Base-by-base conservation (phyloP, 2,797 vertebrate species). In the Scolopax bukidnonensis region DNA sequence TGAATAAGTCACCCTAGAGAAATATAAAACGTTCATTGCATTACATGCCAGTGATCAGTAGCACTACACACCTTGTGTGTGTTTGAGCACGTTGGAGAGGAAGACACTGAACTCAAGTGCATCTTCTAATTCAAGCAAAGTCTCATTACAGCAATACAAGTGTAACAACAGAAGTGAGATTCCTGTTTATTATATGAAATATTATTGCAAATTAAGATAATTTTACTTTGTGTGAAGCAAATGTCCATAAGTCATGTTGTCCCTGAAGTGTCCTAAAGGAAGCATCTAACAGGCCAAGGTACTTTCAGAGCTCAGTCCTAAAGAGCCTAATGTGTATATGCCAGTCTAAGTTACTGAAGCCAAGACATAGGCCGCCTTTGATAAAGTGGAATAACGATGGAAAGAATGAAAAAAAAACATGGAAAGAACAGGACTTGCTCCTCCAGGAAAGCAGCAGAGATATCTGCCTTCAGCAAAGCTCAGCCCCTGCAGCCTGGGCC, bases 131-230 rank as follows among this genome's bases (percentile, higher is more conserved):
- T 67, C 68, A 45, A 87, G 47, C 38, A 11, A 78, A 96, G 67
- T 89, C 75, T 10, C 71, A 59, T 43, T 75, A 74, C 28, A 41
- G 50, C 12, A 92, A 89, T n/a, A 8, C 0, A 27, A 83, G 25
- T 30, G 41, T 30, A 92, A 93, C 38, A 75, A 60, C 21, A 82
- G n/a, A 59, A 84, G 84, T 21, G 19, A 93, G 32, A 90, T 33
- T 71, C 24, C 24, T 51, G 24, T 83, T 79, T 76, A 84, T 76
- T 73, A 79, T 1, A 4, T 0, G 6, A 43, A 36, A 86, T 84
- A 93, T 84, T 57, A 94, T 28, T 67, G 54, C 43, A 81, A 61
- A 36, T 77, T 47, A 59, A 78, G 47, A 28, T 33, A 40, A 79
- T 51, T 93, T 85, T 60, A 30, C 56, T 69, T 75, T 36, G 32